These are phyloP conservation scores for Bellardia bayeri DNA, from an alignment of 2,888 invertebrate species.

Conservation along the genomic window DNA sequence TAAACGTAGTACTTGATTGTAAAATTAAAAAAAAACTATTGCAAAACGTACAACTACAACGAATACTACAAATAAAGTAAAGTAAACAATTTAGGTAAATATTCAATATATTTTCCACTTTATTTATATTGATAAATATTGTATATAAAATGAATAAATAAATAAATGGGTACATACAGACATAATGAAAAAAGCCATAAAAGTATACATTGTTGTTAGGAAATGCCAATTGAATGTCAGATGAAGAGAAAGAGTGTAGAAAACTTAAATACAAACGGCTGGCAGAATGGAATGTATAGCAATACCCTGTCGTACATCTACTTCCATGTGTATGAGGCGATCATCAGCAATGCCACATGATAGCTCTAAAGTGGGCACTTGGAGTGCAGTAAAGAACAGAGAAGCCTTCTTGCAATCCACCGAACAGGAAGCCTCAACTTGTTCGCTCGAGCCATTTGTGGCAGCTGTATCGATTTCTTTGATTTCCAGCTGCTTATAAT, in stretches of 20 bases:
- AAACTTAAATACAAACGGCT: conserved; percentile 85
- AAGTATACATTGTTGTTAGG: conserved; percentile 24
- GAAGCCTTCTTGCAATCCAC: conserved; percentile 92
- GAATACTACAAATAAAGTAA: conserved; percentile 30
- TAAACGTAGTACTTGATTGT: neutral
- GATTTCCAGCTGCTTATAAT: conserved; percentile 90
- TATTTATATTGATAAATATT: conserved; percentile 63
- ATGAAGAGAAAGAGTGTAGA: conserved; percentile 26
- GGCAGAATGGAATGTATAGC: conserved; percentile 92
- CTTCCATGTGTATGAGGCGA: conserved; percentile 89
- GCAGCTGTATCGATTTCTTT: conserved; percentile 75
- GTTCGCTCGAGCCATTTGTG: conserved; percentile 82
- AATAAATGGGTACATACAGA: conserved; percentile 15
- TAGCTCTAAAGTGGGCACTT: conserved; percentile 89
- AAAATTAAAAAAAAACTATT: neutral
- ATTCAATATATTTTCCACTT: conserved; percentile 63
- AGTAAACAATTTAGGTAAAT: conserved; percentile 55
- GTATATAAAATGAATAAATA: conserved; percentile 3
- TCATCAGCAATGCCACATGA: conserved; percentile 91
- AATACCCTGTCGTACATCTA: conserved; percentile 90
- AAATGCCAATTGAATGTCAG: conserved; percentile 32
- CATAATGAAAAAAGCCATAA: conserved; percentile 29
- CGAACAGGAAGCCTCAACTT: conserved; percentile 85
- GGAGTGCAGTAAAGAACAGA: conserved; percentile 91
- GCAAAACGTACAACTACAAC: conserved; percentile 20